A percentile compares a stretch with the other conserved stretches of the same genome.
Evolutionary conservation across 2,113 vertebrate species (phyloP).

Genomic region (Rhynchopsitta pachyrhyncha): DNA sequence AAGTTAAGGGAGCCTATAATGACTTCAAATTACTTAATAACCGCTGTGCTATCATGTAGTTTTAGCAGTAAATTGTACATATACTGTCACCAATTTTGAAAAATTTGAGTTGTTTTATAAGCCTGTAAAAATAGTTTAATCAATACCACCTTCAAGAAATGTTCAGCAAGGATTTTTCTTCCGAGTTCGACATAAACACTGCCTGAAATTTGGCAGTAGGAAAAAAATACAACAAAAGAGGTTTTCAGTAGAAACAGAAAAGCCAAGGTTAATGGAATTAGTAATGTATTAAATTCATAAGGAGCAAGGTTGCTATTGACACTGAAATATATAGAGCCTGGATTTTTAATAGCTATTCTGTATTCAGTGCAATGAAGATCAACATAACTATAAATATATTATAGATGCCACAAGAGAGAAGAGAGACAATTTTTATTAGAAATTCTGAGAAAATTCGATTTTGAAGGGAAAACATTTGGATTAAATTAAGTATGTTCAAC

Average conservation of each 20-base stretch:
- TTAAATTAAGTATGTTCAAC: neutral
- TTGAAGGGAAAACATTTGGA: neutral
- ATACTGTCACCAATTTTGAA: neutral
- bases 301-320: neutral
- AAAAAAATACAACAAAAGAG: neutral
- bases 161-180: neutral
- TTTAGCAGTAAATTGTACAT: neutral
- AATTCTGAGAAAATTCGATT: neutral
- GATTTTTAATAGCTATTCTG: neutral
- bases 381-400: neutral
- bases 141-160: neutral
- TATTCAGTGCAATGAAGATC: neutral
- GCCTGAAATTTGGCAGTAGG: neutral
- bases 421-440: neutral
- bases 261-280: neutral
- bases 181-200: neutral
- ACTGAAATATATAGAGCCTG: neutral
- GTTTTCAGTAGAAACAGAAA: neutral
- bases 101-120: neutral
- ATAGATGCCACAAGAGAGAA: neutral
- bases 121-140: neutral
- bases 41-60: neutral
- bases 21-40: neutral
- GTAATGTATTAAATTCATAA: neutral
- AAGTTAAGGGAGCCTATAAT: neutral